These are phyloP conservation scores for Chloropsis hardwickii DNA, from an alignment of 2,113 vertebrate species.

Conservation along the genomic window DNA sequence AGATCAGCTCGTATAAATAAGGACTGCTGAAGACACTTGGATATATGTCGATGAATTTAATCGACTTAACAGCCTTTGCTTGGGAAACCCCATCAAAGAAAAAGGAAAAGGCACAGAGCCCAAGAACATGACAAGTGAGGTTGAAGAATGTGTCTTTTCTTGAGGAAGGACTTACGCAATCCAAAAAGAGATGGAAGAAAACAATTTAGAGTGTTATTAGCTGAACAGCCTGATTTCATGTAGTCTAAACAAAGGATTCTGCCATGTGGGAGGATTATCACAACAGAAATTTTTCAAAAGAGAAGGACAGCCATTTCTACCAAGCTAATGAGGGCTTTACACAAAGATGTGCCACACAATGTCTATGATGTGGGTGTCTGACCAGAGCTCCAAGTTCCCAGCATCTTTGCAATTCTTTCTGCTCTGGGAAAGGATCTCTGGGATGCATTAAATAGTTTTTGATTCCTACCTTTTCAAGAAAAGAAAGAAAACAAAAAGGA, in stretches of 20 bases:
- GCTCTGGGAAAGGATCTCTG: not conserved
- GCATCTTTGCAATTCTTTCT: not conserved
- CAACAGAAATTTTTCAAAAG: not conserved
- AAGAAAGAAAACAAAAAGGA: not conserved
- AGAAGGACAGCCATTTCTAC: not conserved
- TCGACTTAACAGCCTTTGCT: not conserved
- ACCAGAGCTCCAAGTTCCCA: not conserved
- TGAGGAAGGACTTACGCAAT: not conserved
- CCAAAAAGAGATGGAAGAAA: not conserved
- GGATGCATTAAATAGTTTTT: not conserved
- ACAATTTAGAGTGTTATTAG: not conserved
- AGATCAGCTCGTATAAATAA: not conserved
- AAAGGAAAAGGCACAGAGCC: not conserved
- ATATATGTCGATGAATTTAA: not conserved
- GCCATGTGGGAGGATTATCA: not conserved
- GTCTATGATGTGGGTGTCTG: not conserved
- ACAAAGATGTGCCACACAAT: not conserved
- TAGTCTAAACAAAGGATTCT: not conserved
- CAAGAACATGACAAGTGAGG: not conserved
- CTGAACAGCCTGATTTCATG: not conserved
- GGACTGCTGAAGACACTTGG: not conserved
- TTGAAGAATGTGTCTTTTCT: not conserved
- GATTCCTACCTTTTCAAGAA: not conserved
- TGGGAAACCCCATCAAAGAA: not conserved
- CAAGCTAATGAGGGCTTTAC: not conserved